These are phyloP conservation scores for Halcyon senegalensis DNA, from an alignment of 2,113 vertebrate species.

Conservation along the genomic window DNA sequence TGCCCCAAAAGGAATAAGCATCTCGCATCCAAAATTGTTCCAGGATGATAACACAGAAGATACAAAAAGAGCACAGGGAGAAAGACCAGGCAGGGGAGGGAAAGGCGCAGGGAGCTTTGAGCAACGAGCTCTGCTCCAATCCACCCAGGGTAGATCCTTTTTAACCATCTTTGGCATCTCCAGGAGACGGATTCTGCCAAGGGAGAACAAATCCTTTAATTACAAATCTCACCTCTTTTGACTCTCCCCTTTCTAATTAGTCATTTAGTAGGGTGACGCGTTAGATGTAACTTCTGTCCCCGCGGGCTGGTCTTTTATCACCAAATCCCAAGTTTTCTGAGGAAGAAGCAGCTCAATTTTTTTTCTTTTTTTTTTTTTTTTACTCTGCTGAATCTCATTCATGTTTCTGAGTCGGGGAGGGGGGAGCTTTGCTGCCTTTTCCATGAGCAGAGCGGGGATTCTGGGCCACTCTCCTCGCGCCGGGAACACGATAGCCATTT, in stretches of 20 bases:
- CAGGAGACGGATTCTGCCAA: background rate
- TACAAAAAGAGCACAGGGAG: fast-evolving
- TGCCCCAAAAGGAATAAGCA: background rate
- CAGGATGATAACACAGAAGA: background rate
- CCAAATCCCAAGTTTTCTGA: background rate
- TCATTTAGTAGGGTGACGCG: background rate
- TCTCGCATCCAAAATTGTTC: background rate
- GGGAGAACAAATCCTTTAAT: background rate
- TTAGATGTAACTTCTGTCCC: background rate
- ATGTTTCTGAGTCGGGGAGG: background rate
- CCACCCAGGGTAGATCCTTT: background rate
- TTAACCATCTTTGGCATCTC: background rate
- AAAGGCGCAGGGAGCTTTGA: background rate
- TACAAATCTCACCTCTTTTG: background rate
- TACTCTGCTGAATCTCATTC: background rate
- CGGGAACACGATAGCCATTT: background rate
- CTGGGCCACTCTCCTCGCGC: background rate
- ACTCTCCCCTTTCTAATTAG: too few species aligned
- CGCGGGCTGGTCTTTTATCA: background rate
- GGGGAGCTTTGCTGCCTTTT: background rate
- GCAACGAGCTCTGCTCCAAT: background rate
- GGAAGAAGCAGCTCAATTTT: background rate
- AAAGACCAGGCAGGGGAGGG: background rate
- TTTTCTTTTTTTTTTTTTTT: fast-evolving
- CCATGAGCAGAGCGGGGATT: background rate